Percentiles rank a stretch among this genome's conserved stretches.
Conservation (phyloP, 2,797 vertebrate species). For the Pempheris klunzingeri region DNA sequence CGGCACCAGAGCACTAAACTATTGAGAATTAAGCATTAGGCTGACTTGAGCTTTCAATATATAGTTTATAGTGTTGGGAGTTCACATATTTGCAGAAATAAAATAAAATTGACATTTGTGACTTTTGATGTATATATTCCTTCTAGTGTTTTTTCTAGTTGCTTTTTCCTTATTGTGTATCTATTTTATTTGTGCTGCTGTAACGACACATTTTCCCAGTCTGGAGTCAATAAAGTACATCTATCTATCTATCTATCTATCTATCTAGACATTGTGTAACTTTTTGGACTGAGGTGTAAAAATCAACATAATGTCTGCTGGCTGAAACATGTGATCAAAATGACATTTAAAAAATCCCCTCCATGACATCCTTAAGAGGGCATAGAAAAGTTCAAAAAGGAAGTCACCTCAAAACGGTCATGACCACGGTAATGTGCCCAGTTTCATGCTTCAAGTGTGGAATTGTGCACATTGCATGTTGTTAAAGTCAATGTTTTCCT, state of each 20-base stretch:
- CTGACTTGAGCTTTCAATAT: neutral
- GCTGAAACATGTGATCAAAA: constrained; percentile 27
- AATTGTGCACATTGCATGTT: neutral
- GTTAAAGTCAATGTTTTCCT: neutral
- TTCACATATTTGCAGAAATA: constrained; percentile 1
- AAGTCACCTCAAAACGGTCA: neutral
- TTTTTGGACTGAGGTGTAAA: constrained; percentile 18
- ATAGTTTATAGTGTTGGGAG: neutral
- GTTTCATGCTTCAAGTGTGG: neutral
- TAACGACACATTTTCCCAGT: no score
- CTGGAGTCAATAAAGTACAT: no score
- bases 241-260: no score
- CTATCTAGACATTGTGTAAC: neutral
- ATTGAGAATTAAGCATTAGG: neutral
- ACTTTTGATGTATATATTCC: no score
- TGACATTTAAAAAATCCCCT: neutral
- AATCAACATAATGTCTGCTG: constrained; percentile 1
- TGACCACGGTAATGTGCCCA: neutral
- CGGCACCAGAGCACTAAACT: neutral
- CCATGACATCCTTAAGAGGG: constrained; percentile 2
- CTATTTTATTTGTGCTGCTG: no score
- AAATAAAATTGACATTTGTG: neutral
- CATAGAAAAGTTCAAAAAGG: constrained; percentile 22
- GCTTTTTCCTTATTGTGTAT: no score
- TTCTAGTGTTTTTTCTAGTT: no score